These are phyloP conservation scores for Gambusia yucatana DNA, from an alignment of 2,797 vertebrate genomes.

Conservation along the genomic window DNA sequence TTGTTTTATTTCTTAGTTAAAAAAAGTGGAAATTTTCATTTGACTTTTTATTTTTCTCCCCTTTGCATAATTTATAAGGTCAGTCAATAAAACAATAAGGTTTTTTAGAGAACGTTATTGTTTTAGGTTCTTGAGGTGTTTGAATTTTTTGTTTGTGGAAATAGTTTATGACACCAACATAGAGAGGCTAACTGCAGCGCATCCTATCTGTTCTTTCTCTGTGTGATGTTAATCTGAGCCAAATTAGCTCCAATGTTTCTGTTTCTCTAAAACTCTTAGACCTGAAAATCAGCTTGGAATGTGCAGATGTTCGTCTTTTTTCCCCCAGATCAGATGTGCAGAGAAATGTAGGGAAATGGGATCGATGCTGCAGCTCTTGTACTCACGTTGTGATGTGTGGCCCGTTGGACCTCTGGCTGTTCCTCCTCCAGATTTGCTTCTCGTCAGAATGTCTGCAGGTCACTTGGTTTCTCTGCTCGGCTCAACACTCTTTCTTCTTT, in stretches of 20 bases:
- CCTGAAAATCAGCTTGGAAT: not conserved
- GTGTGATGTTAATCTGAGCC: slow-evolving; percentile 34
- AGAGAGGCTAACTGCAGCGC: slow-evolving; percentile 6
- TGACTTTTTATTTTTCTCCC: not conserved
- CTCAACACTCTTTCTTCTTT: slow-evolving; percentile 2
- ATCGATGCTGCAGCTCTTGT: slow-evolving; percentile 13
- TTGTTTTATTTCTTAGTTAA: not conserved
- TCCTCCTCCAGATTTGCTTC: slow-evolving; percentile 60
- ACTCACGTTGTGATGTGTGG: slow-evolving; percentile 74
- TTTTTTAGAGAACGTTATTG: not conserved
- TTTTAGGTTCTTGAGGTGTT: not conserved
- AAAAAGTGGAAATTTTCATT: not conserved
- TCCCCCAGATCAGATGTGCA: not conserved
- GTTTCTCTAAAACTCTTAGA: not conserved
- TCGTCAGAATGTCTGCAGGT: slow-evolving; percentile 14
- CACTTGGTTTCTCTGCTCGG: slow-evolving; percentile 6
- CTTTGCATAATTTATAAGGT: not conserved
- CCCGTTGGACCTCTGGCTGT: slow-evolving; percentile 58
- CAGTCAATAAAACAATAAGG: not conserved
- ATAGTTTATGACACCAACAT: not conserved
- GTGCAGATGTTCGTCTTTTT: not conserved
- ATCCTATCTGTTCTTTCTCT: slow-evolving; percentile 30
- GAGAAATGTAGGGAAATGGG: not conserved
- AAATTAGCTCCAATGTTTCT: slow-evolving; percentile 27
- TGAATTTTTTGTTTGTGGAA: not conserved